Evolutionary conservation across 2,888 invertebrate species (phyloP).

Genomic region (Phanerotoma sp.): DNA sequence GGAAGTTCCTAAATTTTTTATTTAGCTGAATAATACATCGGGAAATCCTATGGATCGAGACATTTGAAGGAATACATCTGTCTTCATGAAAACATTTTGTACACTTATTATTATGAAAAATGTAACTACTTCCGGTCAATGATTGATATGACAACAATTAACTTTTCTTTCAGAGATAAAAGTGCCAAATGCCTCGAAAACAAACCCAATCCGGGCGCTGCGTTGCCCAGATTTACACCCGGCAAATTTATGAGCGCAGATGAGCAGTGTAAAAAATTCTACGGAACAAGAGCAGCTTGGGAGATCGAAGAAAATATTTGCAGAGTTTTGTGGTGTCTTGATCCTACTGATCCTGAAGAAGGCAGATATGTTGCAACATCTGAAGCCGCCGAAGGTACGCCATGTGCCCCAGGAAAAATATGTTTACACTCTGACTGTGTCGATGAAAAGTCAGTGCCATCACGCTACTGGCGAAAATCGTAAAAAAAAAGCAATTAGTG

Average conservation of each 20-base stretch:
- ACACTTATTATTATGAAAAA: too few species aligned
- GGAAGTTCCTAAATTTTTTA: too few species aligned
- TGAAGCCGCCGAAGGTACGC: conserved; percentile 23
- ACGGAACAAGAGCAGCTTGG: background rate
- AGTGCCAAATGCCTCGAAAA: background rate
- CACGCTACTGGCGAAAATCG: too few species aligned
- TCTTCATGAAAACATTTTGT: too few species aligned
- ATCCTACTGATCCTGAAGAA: too few species aligned
- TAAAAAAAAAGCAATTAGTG: too few species aligned
- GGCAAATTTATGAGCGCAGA: conserved; percentile 1
- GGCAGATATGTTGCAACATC: background rate
- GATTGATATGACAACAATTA: too few species aligned
- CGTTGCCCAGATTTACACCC: background rate
- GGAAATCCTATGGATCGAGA: too few species aligned
- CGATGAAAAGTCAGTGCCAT: background rate
- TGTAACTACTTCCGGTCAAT: too few species aligned
- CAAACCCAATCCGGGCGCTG: background rate
- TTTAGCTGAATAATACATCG: too few species aligned
- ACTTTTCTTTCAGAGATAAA: too few species aligned
- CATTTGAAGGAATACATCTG: too few species aligned
- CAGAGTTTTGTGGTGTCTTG: background rate
- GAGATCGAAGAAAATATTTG: background rate
- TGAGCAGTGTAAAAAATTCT: conserved; percentile 4
- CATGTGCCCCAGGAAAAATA: conserved; percentile 20
- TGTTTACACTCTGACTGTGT: background rate